These are phyloP conservation scores for Heterohyrax brucei DNA, from an alignment of 2,797 vertebrate genomes.

Conservation along the genomic window DNA sequence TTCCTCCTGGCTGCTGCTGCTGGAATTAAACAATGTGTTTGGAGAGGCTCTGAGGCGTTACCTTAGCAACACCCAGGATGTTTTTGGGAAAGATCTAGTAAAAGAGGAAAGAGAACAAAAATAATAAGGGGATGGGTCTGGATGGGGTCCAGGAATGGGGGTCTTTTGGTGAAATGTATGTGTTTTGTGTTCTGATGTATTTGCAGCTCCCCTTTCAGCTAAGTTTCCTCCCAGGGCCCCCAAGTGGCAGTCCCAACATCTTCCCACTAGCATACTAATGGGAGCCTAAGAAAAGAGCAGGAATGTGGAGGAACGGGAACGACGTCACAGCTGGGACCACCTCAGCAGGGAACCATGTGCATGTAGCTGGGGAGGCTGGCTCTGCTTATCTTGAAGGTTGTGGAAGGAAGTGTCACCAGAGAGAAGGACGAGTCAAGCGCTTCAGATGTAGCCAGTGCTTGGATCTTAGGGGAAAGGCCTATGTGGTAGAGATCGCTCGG, in stretches of 20 bases:
- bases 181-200: conserved; percentile 63
- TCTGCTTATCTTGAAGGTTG: background rate
- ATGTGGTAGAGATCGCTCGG: background rate
- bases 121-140: conserved; percentile 62
- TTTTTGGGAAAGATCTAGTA: conserved; percentile 81
- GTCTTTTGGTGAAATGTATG: conserved; percentile 62
- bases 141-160: conserved; percentile 70
- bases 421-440: background rate
- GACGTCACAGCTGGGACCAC: background rate
- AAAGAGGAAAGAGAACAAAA: conserved; percentile 82
- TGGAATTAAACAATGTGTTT: conserved; percentile 88
- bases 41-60: conserved; percentile 84
- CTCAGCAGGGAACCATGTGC: background rate
- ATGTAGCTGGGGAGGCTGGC: background rate
- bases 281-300: background rate
- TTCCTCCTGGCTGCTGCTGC: conserved; percentile 90
- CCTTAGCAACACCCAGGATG: conserved; percentile 88
- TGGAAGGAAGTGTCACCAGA: background rate
- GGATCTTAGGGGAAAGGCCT: background rate
- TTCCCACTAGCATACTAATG: conserved; percentile 69
- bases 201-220: conserved; percentile 21
- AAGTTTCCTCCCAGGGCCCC: conserved; percentile 28
- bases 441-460: background rate
- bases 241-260: rapidly evolving
- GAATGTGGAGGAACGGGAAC: background rate